Conservation (phyloP, 2,113 vertebrate species). For the Maccullochella peelii region DNA sequence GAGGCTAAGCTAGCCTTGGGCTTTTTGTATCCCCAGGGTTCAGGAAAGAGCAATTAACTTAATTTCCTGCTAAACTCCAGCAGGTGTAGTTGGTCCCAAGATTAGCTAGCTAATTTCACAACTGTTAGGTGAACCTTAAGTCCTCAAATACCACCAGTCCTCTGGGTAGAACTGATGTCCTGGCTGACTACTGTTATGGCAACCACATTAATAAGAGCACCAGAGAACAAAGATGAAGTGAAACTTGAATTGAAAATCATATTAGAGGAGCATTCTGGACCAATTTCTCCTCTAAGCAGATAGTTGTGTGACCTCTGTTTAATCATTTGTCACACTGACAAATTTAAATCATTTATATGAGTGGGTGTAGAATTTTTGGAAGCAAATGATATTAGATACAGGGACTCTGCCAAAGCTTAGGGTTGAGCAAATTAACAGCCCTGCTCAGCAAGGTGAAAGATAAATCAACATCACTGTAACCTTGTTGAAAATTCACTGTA, state of each 20-base stretch:
- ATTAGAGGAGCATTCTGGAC: constrained; percentile 1
- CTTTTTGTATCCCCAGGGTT: not conserved
- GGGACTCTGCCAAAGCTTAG: constrained; percentile 35
- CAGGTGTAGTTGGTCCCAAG: not conserved
- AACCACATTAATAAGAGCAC: not conserved
- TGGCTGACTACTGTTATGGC: not conserved
- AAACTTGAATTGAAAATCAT: constrained; percentile 21
- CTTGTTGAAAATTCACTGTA: constrained; percentile 52
- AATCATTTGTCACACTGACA: constrained; percentile 40
- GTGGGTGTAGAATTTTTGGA: constrained; percentile 41
- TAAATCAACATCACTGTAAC: constrained; percentile 59
- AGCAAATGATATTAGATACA: constrained; percentile 39
- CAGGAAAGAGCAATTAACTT: not conserved
- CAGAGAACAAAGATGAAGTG: constrained; percentile 17
- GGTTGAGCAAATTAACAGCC: constrained; percentile 42
- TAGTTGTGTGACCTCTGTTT: constrained; percentile 24
- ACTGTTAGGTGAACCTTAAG: not conserved
- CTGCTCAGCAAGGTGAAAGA: constrained; percentile 51
- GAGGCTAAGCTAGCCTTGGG: not conserved
- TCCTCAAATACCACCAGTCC: not conserved
- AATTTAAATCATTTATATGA: constrained; percentile 39
- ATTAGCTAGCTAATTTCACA: not conserved
- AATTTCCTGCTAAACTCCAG: not conserved
- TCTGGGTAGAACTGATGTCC: not conserved
- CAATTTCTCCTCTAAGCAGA: constrained; percentile 1